These are phyloP conservation scores for Schlechtendalia chinensis DNA, from an alignment of 1,140 invertebrate species.

Conservation along the genomic window DNA sequence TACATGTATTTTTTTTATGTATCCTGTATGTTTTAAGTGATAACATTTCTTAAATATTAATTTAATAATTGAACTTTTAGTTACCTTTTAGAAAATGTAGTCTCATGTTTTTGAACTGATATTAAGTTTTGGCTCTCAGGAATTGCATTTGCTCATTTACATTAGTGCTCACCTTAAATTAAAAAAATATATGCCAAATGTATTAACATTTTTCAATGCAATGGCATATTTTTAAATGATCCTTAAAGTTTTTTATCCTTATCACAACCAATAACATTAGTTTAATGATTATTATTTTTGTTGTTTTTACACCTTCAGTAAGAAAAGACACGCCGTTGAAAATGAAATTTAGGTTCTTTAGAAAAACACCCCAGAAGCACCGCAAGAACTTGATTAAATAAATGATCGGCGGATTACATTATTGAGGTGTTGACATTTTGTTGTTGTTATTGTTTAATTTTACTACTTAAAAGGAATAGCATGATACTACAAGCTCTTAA, in stretches of 20 bases:
- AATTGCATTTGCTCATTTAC: neutral
- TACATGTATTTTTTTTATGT: neutral
- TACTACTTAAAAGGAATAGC: conserved; percentile 42
- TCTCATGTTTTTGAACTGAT: conserved; percentile 2
- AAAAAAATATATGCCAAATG: neutral
- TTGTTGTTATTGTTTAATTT: conserved; percentile 46
- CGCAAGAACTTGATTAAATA: conserved; percentile 72
- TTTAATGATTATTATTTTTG: conserved; percentile 36
- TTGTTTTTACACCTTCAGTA: conserved; percentile 65
- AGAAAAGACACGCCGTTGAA: conserved; percentile 88
- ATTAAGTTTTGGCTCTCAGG: neutral
- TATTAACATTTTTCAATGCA: neutral
- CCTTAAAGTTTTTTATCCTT: neutral
- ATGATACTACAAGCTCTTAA: conserved; percentile 46
- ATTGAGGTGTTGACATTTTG: conserved; percentile 26
- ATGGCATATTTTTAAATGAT: neutral
- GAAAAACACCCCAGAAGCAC: conserved; percentile 82
- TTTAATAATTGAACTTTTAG: neutral
- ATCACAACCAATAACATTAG: neutral
- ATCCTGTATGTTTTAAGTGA: neutral
- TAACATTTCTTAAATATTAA: neutral
- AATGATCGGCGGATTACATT: conserved; percentile 55
- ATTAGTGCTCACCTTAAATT: neutral
- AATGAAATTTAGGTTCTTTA: conserved; percentile 90
- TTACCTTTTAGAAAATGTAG: neutral